A percentile compares a stretch with the other conserved stretches of the same genome.
phyloP scores from a whole-genome alignment of 2,888 invertebrate genomes.

The Pristionchus japonicus region DNA sequence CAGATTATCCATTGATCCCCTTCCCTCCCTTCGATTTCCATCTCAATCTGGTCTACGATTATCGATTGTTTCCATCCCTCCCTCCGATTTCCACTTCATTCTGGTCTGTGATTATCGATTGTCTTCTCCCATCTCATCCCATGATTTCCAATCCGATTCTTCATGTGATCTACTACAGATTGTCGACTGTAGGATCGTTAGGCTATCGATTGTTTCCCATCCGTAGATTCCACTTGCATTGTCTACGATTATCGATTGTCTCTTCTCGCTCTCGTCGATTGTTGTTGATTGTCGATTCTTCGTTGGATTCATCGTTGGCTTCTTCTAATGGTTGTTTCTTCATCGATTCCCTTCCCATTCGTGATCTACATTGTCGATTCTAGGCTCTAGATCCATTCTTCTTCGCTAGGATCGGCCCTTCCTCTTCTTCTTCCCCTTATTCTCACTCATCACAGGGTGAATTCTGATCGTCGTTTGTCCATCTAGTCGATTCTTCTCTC shows the following conservation, averaged over 20 bases:
- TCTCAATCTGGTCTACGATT: not conserved
- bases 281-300: no score
- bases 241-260: no score
- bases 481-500: not conserved
- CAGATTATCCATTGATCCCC: not conserved
- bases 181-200: no score
- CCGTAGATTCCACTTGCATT: no score
- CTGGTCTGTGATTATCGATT: not conserved
- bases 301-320: no score
- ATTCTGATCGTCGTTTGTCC: not conserved
- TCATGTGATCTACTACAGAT: no score
- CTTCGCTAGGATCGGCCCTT: not conserved
- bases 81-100: not conserved
- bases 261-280: no score
- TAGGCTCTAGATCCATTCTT: not conserved
- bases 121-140: not conserved
- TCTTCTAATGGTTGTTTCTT: no score
- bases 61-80: not conserved
- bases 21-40: not conserved
- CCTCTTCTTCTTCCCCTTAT: not conserved
- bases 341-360: no score
- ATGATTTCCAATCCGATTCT: no score
- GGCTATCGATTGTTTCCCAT: no score
- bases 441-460: not conserved
- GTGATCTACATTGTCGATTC: not conserved